Conservation (phyloP, 2,113 vertebrate genomes). For the Chaenocephalus aceratus region DNA sequence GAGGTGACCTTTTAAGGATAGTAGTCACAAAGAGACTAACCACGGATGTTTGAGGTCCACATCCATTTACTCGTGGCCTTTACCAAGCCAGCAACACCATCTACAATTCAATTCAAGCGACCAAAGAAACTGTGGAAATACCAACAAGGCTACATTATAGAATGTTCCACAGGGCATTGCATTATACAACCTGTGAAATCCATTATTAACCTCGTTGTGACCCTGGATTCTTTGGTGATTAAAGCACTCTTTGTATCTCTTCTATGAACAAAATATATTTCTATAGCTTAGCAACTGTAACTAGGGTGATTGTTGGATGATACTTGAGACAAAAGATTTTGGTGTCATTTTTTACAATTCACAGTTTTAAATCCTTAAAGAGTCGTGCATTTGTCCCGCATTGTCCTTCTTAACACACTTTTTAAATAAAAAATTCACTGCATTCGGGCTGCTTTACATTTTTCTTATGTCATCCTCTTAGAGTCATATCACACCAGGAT, state of each 20-base stretch:
- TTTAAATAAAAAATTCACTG: too few species aligned
- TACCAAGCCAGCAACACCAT: conserved; percentile 33
- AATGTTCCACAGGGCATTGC: neutral
- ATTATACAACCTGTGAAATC: conserved; percentile 15
- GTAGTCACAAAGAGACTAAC: conserved; percentile 41
- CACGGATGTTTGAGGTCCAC: conserved; percentile 36
- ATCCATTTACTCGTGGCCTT: conserved; percentile 61
- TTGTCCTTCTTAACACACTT: too few species aligned
- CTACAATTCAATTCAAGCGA: conserved; percentile 26
- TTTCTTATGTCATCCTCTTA: too few species aligned
- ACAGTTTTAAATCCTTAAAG: too few species aligned
- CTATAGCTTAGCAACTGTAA: too few species aligned
- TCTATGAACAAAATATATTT: neutral
- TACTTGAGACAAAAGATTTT: too few species aligned
- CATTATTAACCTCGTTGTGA: neutral
- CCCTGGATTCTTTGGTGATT: neutral
- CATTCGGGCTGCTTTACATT: too few species aligned
- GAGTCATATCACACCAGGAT: too few species aligned
- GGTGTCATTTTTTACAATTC: too few species aligned
- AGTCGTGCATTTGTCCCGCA: too few species aligned
- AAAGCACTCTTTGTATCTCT: neutral
- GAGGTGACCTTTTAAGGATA: conserved; percentile 64
- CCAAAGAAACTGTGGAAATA: conserved; percentile 24
- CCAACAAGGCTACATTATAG: conserved; percentile 1
- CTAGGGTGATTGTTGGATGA: too few species aligned